Base-by-base conservation (phyloP, 1,140 invertebrate species). In the Apocrypta bakeri region DNA sequence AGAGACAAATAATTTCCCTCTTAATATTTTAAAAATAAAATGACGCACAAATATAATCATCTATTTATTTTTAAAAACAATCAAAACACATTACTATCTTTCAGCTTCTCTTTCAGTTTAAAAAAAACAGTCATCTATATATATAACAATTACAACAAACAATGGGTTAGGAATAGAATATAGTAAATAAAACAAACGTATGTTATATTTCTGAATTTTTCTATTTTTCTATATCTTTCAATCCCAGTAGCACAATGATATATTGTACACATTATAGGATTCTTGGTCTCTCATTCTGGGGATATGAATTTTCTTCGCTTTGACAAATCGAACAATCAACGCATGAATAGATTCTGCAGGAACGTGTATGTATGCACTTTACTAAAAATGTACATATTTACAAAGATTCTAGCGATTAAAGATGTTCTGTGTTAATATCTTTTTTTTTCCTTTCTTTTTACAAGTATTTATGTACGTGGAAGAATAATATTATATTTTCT, bases 361-460 rank as follows among this genome's bases (percentile, higher is more conserved):
- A 75, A 75, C 42, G 48, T 2, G 24, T 69, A 21, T 75, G n/a
- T 81, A 83, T 76, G 72, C 71, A 83, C 33, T 8, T 83, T 71
- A 63, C 72, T 63, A 80, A 80, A 82, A 79, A 83, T 83, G 76
- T 83, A 83, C 77, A 80, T 83, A 83, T 83, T 83, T 83, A 83
- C 72, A 80, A 68, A 83, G 25, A 69, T 79, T 74, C 64, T 79
- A 82, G 33, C 40, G 1, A 64, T 64, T 78, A 2, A n/a, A 21
- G 25, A 66, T 33, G 37, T 37, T 37, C 33, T 37, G 33, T 27
- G 42, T 71, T 71, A 29, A 17, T 72, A 4, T 61, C 24, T 48
- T 27, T 72, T 68, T 33, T 24, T 12, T 31, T 64, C 56, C 71
- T 82, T 74, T 24, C 37, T 81, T 77, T 82, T 82, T 78, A 78